Evolutionary conservation across 2,113 vertebrate species (phyloP).

Genomic region (Xenopus borealis): DNA sequence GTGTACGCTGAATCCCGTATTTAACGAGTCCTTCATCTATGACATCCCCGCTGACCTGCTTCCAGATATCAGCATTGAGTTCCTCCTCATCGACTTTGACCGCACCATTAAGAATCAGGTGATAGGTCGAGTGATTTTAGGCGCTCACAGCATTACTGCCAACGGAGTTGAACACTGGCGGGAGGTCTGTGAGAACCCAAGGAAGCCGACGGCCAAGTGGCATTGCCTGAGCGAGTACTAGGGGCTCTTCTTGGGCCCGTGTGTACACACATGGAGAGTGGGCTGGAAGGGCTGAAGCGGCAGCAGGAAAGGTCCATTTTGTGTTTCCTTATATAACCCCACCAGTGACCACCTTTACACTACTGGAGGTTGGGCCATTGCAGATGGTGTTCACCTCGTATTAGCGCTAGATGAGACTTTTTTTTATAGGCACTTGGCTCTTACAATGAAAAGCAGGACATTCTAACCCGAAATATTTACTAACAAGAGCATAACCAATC

Average conservation of each 20-base stretch:
- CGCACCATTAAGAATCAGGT: constrained; percentile 94
- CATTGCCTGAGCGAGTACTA: constrained; percentile 85
- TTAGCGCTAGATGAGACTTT: constrained; percentile 66
- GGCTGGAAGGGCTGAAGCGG: background rate
- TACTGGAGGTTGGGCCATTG: constrained; percentile 3
- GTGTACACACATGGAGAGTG: background rate
- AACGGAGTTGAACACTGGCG: constrained; percentile 82
- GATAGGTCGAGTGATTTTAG: constrained; percentile 84
- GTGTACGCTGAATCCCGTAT: constrained; percentile 91
- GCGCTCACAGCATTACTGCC: constrained; percentile 75
- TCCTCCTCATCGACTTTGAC: constrained; percentile 93
- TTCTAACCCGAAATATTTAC: constrained; percentile 55
- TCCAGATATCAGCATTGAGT: constrained; percentile 88
- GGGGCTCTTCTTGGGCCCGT: background rate
- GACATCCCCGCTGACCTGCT: constrained; percentile 88
- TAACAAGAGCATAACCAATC: background rate
- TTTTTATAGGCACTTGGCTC: constrained; percentile 50
- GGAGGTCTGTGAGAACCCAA: constrained; percentile 82
- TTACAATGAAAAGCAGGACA: constrained; percentile 62
- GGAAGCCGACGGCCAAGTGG: constrained; percentile 88
- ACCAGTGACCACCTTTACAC: constrained; percentile 10
- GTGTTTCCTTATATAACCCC: constrained; percentile 22
- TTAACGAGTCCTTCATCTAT: constrained; percentile 97
- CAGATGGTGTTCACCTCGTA: constrained; percentile 53
- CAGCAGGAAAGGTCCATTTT: constrained; percentile 9